Evolutionary conservation across 1,140 invertebrate species (phyloP).

Genomic region (Drosophila willistoni): DNA sequence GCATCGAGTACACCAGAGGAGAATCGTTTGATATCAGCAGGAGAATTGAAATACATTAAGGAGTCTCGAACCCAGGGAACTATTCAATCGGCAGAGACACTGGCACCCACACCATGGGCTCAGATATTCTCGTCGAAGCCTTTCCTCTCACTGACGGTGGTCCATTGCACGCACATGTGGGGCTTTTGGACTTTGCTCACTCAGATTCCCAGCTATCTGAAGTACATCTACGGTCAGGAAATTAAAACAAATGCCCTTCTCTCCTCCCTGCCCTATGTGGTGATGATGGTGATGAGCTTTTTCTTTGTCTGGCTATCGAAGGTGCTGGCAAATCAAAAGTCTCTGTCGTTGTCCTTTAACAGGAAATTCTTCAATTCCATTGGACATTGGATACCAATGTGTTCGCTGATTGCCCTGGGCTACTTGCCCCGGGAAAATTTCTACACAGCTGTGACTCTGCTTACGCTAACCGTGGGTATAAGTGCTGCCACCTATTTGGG

Average conservation of each 20-base stretch:
- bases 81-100: slow-evolving; percentile 50
- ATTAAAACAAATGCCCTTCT: slow-evolving; percentile 89
- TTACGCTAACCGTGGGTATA: slow-evolving; percentile 89
- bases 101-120: slow-evolving; percentile 87
- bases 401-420: slow-evolving; percentile 86
- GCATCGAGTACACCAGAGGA: slow-evolving; percentile 87
- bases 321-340: slow-evolving; percentile 85
- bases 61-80: slow-evolving; percentile 70
- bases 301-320: slow-evolving; percentile 88
- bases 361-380: slow-evolving; percentile 89
- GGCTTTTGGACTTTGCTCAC: slow-evolving; percentile 97
- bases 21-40: slow-evolving; percentile 84
- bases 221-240: slow-evolving; percentile 90
- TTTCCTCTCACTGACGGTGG: slow-evolving; percentile 92
- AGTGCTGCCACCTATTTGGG: slow-evolving; percentile 91
- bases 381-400: slow-evolving; percentile 85
- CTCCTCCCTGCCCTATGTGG: slow-evolving; percentile 91
- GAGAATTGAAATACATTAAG: slow-evolving; percentile 87
- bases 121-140: slow-evolving; percentile 90
- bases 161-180: slow-evolving; percentile 96
- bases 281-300: slow-evolving; percentile 88
- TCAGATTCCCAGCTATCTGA: slow-evolving; percentile 95
- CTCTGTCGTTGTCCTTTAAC: slow-evolving; percentile 84
- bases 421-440: slow-evolving; percentile 85
- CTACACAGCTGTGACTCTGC: slow-evolving; percentile 85